Conservation (phyloP, 2,113 vertebrate species). For the Lota lota region DNA sequence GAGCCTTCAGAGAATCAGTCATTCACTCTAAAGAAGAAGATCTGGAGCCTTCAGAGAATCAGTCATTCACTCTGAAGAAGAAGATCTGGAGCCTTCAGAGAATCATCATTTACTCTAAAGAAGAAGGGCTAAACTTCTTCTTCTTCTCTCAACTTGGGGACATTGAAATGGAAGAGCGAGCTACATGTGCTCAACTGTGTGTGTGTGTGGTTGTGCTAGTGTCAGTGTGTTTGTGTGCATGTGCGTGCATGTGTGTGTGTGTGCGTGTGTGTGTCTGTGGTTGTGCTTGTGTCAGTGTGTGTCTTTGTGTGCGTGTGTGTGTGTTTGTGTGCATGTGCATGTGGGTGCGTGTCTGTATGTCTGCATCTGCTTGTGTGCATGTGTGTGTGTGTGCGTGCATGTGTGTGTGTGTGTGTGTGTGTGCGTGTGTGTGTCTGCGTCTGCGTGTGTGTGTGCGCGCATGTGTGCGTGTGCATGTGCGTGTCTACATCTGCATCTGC, state of each 20-base stretch:
- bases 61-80: too few relatives aligned
- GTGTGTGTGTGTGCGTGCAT: not conserved
- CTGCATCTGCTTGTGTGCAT: not conserved
- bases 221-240: not conserved
- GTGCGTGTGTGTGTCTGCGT: not conserved
- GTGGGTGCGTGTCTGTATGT: not conserved
- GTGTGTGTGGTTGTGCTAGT: not conserved
- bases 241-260: not conserved
- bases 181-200: not conserved
- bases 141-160: not conserved
- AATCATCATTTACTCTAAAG: too few relatives aligned
- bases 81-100: too few relatives aligned
- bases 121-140: too few relatives aligned
- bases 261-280: not conserved
- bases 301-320: slow-evolving; percentile 4
- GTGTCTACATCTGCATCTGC: not conserved
- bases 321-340: not conserved
- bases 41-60: too few relatives aligned
- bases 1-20: too few relatives aligned
- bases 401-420: not conserved
- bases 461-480: not conserved
- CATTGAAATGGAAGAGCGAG: slow-evolving; percentile 3
- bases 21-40: too few relatives aligned
- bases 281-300: not conserved
- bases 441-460: too few relatives aligned